These are phyloP conservation scores for Cherax destructor DNA, from an alignment of 1,140 invertebrate species.

Conservation along the genomic window DNA sequence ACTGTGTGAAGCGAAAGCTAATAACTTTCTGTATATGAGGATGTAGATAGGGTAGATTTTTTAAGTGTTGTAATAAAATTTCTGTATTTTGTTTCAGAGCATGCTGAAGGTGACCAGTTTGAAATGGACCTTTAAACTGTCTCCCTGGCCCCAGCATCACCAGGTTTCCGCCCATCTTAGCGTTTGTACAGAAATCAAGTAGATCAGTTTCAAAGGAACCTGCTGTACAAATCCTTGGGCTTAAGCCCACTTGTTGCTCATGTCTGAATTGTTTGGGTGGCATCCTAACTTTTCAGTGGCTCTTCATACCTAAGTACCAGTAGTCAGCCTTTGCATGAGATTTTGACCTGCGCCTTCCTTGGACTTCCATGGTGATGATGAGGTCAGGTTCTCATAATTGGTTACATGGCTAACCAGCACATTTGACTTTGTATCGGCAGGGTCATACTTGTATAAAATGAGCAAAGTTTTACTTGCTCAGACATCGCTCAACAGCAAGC, in stretches of 20 bases:
- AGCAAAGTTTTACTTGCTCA: slow-evolving; percentile 8
- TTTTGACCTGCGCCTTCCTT: slow-evolving; percentile 1
- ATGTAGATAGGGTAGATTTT: too few species aligned
- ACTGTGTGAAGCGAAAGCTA: too few species aligned
- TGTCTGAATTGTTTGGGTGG: slow-evolving; percentile 4
- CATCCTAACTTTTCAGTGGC: not conserved
- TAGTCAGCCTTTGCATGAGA: not conserved
- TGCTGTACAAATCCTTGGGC: slow-evolving; percentile 4
- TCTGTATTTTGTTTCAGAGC: slow-evolving; percentile 2
- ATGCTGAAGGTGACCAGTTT: slow-evolving; percentile 29
- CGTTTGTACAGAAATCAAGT: slow-evolving; percentile 15
- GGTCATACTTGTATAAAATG: not conserved
- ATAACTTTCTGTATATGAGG: too few species aligned
- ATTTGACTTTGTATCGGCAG: not conserved
- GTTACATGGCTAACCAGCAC: not conserved
- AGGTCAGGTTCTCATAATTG: not conserved
- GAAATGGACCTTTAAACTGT: slow-evolving; percentile 40
- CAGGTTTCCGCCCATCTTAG: slow-evolving; percentile 19
- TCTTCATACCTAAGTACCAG: not conserved
- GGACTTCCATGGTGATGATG: not conserved
- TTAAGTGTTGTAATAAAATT: not conserved
- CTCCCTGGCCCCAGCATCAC: slow-evolving; percentile 28
- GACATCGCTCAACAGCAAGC: slow-evolving; percentile 5
- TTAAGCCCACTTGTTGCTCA: not conserved
- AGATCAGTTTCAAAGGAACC: not conserved